Conservation (phyloP, 2,113 vertebrate species). For the Petromus typicus region DNA sequence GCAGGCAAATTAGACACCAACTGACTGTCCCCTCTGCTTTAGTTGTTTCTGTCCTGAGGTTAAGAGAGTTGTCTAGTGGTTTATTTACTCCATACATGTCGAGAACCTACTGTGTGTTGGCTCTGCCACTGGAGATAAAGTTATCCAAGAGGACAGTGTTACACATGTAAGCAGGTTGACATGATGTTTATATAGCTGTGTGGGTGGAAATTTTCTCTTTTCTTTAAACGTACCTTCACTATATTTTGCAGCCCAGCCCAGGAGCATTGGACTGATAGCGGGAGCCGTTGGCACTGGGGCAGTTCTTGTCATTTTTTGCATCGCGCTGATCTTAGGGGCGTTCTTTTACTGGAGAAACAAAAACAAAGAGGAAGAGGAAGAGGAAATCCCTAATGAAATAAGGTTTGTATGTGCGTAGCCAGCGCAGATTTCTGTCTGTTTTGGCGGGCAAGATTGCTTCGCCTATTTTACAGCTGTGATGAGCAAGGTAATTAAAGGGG, state of each 20-base stretch:
- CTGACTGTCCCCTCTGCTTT: background rate
- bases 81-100: background rate
- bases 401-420: slow-evolving; percentile 87
- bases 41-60: background rate
- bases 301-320: slow-evolving; percentile 92
- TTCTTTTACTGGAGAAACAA: slow-evolving; percentile 98
- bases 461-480: background rate
- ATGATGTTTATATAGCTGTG: background rate
- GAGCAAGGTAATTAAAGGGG: background rate
- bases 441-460: slow-evolving; percentile 4
- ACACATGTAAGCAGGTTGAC: background rate
- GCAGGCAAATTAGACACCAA: background rate
- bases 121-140: background rate
- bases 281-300: slow-evolving; percentile 93
- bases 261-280: slow-evolving; percentile 94
- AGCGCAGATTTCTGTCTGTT: background rate
- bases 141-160: background rate
- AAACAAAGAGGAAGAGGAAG: slow-evolving; percentile 97
- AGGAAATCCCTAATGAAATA: slow-evolving; percentile 99
- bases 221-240: slow-evolving; percentile 73
- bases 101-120: background rate
- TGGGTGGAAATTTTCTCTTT: slow-evolving; percentile 35
- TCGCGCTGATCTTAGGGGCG: slow-evolving; percentile 91
- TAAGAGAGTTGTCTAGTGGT: background rate
- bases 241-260: slow-evolving; percentile 91